Evolutionary conservation across 2,797 vertebrate genomes (phyloP), one percentile per base, ranked within the genome.

Genomic region (Jordanella pulchra): DNA sequence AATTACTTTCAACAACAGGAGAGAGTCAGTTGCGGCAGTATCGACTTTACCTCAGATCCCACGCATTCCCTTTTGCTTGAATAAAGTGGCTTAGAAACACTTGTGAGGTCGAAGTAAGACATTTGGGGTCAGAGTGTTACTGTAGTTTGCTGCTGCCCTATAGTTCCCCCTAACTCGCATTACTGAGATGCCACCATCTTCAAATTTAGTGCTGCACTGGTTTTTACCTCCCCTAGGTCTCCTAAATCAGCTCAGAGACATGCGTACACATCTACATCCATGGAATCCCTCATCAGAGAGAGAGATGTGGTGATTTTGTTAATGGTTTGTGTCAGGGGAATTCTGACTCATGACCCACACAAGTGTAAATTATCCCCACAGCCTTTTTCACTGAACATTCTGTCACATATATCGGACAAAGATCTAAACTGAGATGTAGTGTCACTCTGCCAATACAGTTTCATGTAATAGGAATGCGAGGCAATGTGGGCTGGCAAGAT

Each of bases 151-250:
- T 54, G 35, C 56, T 77, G 81, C 71, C 74, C 75, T 69, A 61
- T 67, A 76, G 66, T 80, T 72, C 72, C 79, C 44, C 28, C 63
- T 76, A 74, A 66, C 48, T 84, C 72, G 88, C 82, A 89, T 91
- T 91, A 90, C 84, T 72, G 86, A 80, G 83, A 84, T 91, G 85
- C 85, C 72, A 83, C 71, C 32, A 30, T 74, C 71, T 87, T 82
- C 88, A 86, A 84, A 92, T 90, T 93, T 92, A 93, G 77, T 87
- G 86, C 78, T 79, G 75, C 71, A 75, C 48, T 86, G 69, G 79
- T 79, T 83, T 78, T 78, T 79, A 82, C 79, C 74, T 82, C 76
- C 85, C 81, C 76, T 78, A 77, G 83, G 87, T 81, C 73, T 84
- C 69, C 63, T 89, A 88, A 83, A 86, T 83, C 69, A 78, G 50